phyloP scores from a whole-genome alignment of 2,888 invertebrate species.

The Macrophya alboannulata region DNA sequence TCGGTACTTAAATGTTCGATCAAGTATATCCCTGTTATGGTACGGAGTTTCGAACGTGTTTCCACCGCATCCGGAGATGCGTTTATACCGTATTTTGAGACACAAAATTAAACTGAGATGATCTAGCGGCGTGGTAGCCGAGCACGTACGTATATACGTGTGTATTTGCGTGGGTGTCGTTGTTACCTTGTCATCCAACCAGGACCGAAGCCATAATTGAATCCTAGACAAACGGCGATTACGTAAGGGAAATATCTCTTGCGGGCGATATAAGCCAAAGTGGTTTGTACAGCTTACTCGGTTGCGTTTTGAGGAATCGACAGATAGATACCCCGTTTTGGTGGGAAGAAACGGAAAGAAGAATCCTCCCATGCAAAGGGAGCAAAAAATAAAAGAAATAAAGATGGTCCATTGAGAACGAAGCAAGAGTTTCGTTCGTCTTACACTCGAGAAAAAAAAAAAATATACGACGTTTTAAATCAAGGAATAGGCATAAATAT shows the following conservation, averaged over 20 bases:
- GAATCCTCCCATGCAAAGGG: not conserved
- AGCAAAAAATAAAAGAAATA: no score
- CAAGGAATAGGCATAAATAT: conserved; percentile 48
- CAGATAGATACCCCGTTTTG: not conserved
- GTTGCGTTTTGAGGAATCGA: not conserved
- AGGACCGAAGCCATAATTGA: conserved; percentile 67
- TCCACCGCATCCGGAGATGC: not conserved
- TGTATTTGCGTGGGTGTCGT: conserved; percentile 27
- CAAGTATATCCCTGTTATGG: not conserved
- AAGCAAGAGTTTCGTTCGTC: not conserved
- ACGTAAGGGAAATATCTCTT: conserved; percentile 65
- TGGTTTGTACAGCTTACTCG: conserved; percentile 22
- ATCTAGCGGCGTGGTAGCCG: conserved; percentile 1
- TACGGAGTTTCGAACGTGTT: not conserved
- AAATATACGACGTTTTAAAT: conserved; percentile 49
- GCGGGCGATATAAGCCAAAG: conserved; percentile 60
- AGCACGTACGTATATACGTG: conserved; percentile 1
- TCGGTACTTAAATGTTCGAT: conserved; percentile 5
- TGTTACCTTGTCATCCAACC: conserved; percentile 27
- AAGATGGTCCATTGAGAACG: not conserved
- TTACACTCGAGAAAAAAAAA: not conserved
- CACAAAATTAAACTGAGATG: not conserved
- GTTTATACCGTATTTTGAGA: not conserved
- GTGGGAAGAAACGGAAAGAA: not conserved
- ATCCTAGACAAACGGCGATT: conserved; percentile 69